Base-by-base conservation (phyloP, 92 coral and sea anemone species). In the Epizoanthus ramosus region DNA sequence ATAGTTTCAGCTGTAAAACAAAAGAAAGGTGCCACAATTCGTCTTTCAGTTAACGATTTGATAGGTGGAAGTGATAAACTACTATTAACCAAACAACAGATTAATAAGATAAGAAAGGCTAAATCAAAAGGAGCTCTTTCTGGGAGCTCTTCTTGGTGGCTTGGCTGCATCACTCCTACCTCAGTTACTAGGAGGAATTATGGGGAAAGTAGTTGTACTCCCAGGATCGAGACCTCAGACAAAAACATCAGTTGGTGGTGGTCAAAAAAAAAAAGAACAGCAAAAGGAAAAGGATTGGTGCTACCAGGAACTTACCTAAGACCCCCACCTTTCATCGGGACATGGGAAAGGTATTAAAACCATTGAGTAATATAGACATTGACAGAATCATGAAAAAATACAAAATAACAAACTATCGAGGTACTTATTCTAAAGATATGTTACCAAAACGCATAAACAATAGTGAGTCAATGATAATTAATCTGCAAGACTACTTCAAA, bases 241-340 rank as follows among this genome's bases (percentile, higher is more conserved):
- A n/a, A n/a, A n/a, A n/a, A n/a, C n/a, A 28, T 28, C 31, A 28
- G 31, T 28, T 28, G 31, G 31, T 28, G 31, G 31, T 28, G 33
- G 53, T 19, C 2, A 0, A 28, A 28, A 77, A 77, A 52, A 59
- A 77, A 58, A 63, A 77, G 14, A 56, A 37, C 16, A 35, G 71
- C 33, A 28, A 28, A 28, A 28, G 31, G 31, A 57, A 77, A 37
- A 39, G 83, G 83, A 0, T 21, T 77, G 35, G 83, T 77, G 12
- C 83, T 77, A 28, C 83, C 83, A 77, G 83, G 83, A 77, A 77
- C 83, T 10, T 12, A 4, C 6, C 19, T 57, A 57, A 31, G 83
- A 21, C 70, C 83, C 25, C 83, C 83, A 21, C 83, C 83, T 0
- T 13, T 60, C 25, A 2, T 60, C 0, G 80, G 83, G 21, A 60